A percentile compares a stretch with the other conserved stretches of the same genome.
Evolutionary conservation across 2,888 invertebrate species (phyloP).

Genomic region (Trichogramma evanescens): DNA sequence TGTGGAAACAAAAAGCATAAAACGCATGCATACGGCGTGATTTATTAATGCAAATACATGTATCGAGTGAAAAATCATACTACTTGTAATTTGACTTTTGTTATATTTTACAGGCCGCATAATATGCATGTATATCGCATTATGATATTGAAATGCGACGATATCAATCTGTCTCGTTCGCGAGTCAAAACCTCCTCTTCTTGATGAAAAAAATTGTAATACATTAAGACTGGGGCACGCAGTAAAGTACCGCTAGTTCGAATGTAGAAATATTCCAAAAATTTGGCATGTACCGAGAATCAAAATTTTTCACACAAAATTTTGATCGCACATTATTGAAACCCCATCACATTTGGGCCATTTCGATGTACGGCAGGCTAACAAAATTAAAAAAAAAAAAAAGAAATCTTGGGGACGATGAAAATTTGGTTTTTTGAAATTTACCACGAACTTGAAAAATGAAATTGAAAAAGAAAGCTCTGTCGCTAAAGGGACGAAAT

Average conservation of each 20-base stretch:
- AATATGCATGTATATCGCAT: neutral
- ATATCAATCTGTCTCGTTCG: slow-evolving; percentile 5
- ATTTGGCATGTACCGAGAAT: slow-evolving; percentile 3
- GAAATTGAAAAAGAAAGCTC: slow-evolving; percentile 13
- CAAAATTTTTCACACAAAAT: neutral
- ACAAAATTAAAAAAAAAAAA: slow-evolving; percentile 9
- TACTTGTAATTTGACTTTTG: too few relatives aligned
- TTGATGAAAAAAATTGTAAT: slow-evolving; percentile 7
- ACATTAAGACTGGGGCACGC: slow-evolving; percentile 8
- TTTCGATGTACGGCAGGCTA: too few relatives aligned
- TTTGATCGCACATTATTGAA: too few relatives aligned
- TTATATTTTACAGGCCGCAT: slow-evolving; percentile 6
- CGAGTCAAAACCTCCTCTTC: slow-evolving; percentile 18
- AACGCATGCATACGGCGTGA: too few relatives aligned
- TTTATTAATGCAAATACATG: too few relatives aligned
- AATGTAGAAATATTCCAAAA: slow-evolving; percentile 1
- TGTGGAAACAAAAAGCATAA: slow-evolving; percentile 20
- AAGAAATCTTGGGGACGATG: neutral
- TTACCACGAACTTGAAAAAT: slow-evolving; percentile 4
- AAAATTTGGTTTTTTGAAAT: slow-evolving; percentile 15
- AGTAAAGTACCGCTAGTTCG: neutral
- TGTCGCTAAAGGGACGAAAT: neutral
- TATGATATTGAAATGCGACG: neutral
- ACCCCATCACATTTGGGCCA: too few relatives aligned
- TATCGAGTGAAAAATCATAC: too few relatives aligned